Conservation (phyloP, 2,888 invertebrate species). For the Lampropteryx suffumata region DNA sequence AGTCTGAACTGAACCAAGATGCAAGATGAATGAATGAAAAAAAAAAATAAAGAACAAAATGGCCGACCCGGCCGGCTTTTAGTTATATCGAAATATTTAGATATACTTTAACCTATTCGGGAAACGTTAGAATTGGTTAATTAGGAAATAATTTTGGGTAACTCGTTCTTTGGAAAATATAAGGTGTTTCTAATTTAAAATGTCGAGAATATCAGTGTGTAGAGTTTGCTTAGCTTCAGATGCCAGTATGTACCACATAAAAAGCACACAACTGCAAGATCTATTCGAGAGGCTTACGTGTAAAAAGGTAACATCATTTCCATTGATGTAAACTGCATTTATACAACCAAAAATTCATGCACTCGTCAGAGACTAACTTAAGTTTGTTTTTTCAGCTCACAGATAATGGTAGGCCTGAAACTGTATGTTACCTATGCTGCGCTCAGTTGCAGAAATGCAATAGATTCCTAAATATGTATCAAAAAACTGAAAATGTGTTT, state of each 20-base stretch:
- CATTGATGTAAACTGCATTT: too few relatives aligned
- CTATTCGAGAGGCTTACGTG: constrained; percentile 5
- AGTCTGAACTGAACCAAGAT: too few relatives aligned
- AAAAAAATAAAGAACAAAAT: too few relatives aligned
- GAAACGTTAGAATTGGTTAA: too few relatives aligned
- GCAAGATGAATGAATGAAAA: too few relatives aligned
- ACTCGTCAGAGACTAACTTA: too few relatives aligned
- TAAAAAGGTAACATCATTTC: not conserved
- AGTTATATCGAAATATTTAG: too few relatives aligned
- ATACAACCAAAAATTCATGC: too few relatives aligned
- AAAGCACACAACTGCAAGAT: not conserved
- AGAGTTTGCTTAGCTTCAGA: constrained; percentile 1
- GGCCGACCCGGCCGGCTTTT: too few relatives aligned
- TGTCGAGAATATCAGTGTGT: not conserved
- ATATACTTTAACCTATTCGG: too few relatives aligned
- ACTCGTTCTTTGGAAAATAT: too few relatives aligned
- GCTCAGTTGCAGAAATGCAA: not conserved
- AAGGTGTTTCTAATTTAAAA: not conserved
- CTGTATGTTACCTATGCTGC: constrained; percentile 2
- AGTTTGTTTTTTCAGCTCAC: constrained; percentile 5
- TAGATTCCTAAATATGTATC: not conserved
- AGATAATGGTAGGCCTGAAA: not conserved
- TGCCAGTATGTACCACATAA: not conserved
- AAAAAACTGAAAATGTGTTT: constrained; percentile 2
- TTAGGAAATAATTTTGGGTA: too few relatives aligned